Percentiles rank a stretch among this genome's conserved stretches.
These are phyloP conservation scores for Neotragus moschatus DNA, from an alignment of 2,113 vertebrate genomes.

Conservation along the genomic window DNA sequence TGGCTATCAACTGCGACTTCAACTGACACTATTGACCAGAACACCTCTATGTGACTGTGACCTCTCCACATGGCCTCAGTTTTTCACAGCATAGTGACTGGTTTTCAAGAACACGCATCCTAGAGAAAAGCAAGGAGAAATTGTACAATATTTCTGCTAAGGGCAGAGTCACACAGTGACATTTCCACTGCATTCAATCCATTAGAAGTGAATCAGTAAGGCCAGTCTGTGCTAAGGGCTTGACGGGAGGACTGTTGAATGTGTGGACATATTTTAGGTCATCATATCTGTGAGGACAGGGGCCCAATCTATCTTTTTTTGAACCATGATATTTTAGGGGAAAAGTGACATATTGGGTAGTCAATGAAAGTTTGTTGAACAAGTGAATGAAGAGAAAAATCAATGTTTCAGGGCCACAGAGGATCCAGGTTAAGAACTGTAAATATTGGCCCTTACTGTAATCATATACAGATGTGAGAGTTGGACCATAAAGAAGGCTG, in stretches of 20 bases:
- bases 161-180: background rate
- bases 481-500: background rate
- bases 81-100: background rate
- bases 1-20: background rate
- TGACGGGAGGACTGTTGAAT: background rate
- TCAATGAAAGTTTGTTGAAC: background rate
- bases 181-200: background rate
- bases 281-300: background rate
- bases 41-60: background rate
- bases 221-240: background rate
- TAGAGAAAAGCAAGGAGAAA: background rate
- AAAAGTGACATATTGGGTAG: background rate
- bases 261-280: background rate
- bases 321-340: background rate
- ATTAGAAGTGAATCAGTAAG: background rate
- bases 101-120: background rate
- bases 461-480: background rate
- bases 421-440: background rate
- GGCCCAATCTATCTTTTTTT: background rate
- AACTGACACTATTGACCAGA: background rate
- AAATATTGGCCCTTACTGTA: background rate
- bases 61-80: background rate
- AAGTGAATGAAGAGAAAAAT: background rate
- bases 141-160: background rate
- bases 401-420: background rate